Evolutionary conservation across 2,113 vertebrate species (phyloP).

Genomic region (Steatornis caripensis): DNA sequence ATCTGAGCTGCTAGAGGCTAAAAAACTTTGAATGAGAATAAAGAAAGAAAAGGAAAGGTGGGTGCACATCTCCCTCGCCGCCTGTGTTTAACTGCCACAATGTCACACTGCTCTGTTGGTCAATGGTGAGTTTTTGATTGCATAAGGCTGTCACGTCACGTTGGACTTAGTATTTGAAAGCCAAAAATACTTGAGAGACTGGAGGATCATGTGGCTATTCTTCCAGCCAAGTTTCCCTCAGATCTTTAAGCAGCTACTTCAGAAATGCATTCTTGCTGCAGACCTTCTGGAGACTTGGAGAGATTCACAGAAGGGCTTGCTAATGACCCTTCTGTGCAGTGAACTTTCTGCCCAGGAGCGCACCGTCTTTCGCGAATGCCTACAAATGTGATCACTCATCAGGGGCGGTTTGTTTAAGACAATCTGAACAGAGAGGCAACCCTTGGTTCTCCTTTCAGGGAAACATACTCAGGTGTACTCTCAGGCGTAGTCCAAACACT

Average conservation of each 20-base stretch:
- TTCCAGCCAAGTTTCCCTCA: constrained; percentile 53
- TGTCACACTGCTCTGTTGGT: neutral
- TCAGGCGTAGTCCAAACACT: neutral
- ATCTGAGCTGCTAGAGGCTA: neutral
- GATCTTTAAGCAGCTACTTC: constrained; percentile 52
- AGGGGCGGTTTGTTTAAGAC: fast-evolving
- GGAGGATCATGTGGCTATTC: constrained; percentile 55
- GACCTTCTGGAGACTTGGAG: constrained; percentile 32
- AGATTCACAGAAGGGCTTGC: neutral
- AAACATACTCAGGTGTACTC: neutral
- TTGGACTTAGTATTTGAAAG: neutral
- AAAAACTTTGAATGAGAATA: neutral
- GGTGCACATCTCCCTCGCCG: fast-evolving
- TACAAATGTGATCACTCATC: neutral
- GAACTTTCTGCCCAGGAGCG: constrained; percentile 23
- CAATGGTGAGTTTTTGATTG: neutral
- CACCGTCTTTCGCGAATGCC: neutral
- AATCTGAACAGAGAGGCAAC: neutral
- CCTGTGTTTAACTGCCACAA: neutral
- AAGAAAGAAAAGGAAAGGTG: neutral
- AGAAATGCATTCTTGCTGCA: constrained; percentile 34
- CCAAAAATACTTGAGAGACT: neutral
- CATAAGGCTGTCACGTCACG: constrained; percentile 16
- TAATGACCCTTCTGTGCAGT: constrained; percentile 32
- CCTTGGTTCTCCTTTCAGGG: neutral